Evolutionary conservation across 2,888 invertebrate species (phyloP).

Genomic region (Melanostoma scalare): DNA sequence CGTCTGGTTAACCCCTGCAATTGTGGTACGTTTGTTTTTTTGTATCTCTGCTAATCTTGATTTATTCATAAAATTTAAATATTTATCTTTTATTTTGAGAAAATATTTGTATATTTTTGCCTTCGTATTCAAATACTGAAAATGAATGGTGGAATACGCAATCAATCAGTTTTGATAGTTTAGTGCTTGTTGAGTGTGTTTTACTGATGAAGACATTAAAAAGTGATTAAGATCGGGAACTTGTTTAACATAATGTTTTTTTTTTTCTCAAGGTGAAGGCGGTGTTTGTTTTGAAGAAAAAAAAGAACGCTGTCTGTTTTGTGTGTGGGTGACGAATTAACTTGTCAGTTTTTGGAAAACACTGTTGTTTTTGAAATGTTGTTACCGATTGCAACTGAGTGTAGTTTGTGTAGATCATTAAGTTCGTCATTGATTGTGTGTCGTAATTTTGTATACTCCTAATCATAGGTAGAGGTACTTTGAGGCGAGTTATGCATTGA

Average conservation of each 20-base stretch:
- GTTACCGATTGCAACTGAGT: too few relatives aligned
- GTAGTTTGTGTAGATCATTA: too few relatives aligned
- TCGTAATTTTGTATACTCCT: too few relatives aligned
- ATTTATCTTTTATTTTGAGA: conserved; percentile 40
- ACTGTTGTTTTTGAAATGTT: neutral
- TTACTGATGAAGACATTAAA: conserved; percentile 55
- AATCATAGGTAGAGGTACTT: too few relatives aligned
- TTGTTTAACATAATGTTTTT: conserved; percentile 12
- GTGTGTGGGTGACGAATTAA: conserved; percentile 2
- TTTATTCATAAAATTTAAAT: conserved; percentile 58
- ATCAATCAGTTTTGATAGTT: neutral
- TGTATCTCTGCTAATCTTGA: neutral
- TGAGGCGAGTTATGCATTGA: too few relatives aligned
- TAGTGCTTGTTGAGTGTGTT: conserved; percentile 8
- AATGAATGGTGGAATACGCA: too few relatives aligned
- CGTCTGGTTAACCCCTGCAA: conserved; percentile 68
- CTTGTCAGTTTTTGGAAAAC: conserved; percentile 12
- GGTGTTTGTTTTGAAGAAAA: conserved; percentile 28
- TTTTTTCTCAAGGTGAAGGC: conserved; percentile 49
- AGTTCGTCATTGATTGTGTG: too few relatives aligned
- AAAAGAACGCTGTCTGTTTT: conserved; percentile 17
- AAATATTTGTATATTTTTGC: too few relatives aligned
- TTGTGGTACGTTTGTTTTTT: conserved; percentile 68
- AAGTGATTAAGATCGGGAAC: conserved; percentile 58
- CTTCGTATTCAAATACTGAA: too few relatives aligned